These are phyloP conservation scores for Vesta saturnalis DNA, from an alignment of 2,888 invertebrate genomes.

Conservation along the genomic window DNA sequence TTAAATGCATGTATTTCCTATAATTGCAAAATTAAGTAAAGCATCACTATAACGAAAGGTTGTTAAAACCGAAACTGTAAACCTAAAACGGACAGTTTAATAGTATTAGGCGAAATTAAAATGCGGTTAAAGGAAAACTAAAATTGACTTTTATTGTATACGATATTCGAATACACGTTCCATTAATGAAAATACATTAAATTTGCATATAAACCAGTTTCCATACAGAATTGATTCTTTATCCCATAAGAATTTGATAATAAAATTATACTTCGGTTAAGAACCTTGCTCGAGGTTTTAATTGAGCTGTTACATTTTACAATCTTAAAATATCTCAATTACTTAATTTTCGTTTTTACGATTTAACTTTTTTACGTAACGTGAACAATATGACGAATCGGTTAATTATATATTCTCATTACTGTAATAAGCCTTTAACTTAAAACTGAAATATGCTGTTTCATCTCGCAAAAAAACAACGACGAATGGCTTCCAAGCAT, in stretches of 20 bases:
- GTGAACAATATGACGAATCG: no score
- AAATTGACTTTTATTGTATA: slow-evolving; percentile 1
- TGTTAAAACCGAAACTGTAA: no score
- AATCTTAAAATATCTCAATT: not conserved
- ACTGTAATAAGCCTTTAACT: no score
- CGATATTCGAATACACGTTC: not conserved
- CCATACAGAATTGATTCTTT: slow-evolving; percentile 7
- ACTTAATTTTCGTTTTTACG: not conserved
- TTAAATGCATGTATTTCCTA: no score
- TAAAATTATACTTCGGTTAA: not conserved
- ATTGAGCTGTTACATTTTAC: slow-evolving; percentile 4
- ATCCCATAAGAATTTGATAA: slow-evolving; percentile 5
- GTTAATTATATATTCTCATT: no score
- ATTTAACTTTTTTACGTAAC: no score
- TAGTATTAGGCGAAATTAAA: not conserved
- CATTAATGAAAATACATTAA: slow-evolving; percentile 8
- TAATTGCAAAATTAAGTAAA: no score
- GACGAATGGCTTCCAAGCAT: no score
- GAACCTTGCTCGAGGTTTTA: not conserved
- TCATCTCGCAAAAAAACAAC: no score
- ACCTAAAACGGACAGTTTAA: no score
- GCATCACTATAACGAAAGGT: not conserved
- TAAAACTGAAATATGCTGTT: no score
- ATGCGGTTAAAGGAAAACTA: not conserved
- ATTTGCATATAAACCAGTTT: slow-evolving; percentile 12